These are phyloP conservation scores for Gasteruption jaculator DNA, from an alignment of 2,888 invertebrate genomes.

Conservation along the genomic window DNA sequence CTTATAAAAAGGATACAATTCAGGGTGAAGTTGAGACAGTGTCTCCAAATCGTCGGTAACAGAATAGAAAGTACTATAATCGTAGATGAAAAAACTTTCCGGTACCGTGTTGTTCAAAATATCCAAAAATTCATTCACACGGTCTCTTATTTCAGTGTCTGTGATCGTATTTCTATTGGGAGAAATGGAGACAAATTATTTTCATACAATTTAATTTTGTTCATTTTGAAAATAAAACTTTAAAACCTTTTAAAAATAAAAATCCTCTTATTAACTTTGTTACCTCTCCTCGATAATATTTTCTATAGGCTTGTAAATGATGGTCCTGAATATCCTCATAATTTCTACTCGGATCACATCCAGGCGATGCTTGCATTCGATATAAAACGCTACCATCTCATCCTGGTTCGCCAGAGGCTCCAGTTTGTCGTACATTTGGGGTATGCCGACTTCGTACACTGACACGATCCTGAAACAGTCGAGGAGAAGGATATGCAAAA, in stretches of 20 bases:
- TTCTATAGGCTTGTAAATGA: conserved; percentile 48
- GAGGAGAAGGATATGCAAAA: too few relatives aligned
- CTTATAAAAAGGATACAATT: conserved; percentile 63
- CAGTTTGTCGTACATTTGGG: conserved; percentile 65
- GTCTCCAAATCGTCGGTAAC: conserved; percentile 65
- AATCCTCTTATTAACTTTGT: conserved; percentile 27
- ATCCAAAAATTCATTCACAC: conserved; percentile 50
- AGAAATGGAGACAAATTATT: conserved; percentile 10
- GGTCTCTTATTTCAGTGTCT: conserved; percentile 35
- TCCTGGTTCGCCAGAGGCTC: conserved; percentile 50
- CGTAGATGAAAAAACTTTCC: conserved; percentile 61
- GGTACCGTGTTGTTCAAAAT: conserved; percentile 54
- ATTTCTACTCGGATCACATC: conserved; percentile 55
- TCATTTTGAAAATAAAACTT: conserved; percentile 29
- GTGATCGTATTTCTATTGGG: conserved; percentile 26
- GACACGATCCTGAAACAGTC: conserved; percentile 68
- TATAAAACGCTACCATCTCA: conserved; percentile 44
- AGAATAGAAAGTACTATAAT: conserved; percentile 66
- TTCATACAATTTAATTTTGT: background rate
- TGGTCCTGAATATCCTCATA: conserved; percentile 50
- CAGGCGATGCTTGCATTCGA: conserved; percentile 52
- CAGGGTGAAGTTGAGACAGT: conserved; percentile 60
- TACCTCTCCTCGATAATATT: conserved; percentile 41
- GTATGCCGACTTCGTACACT: conserved; percentile 72
- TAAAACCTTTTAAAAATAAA: conserved; percentile 16